These are phyloP conservation scores for Stegana nigrithorax DNA, from an alignment of 2,888 invertebrate genomes.

Conservation along the genomic window DNA sequence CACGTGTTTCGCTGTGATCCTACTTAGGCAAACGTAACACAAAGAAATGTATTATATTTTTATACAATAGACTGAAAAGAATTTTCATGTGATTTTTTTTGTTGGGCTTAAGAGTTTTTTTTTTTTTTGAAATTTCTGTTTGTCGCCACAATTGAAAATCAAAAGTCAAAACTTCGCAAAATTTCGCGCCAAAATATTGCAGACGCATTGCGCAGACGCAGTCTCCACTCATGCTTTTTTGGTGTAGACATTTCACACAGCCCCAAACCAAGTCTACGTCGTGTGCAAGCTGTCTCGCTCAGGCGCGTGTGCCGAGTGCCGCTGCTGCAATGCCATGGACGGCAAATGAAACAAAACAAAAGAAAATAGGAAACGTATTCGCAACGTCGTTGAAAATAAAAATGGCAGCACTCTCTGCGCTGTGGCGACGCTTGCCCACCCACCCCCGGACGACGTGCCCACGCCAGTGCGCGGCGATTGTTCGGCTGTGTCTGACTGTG, in stretches of 20 bases:
- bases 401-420: conserved; percentile 52
- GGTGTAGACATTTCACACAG: no score
- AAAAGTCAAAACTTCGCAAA: no score
- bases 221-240: no score
- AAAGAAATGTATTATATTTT: neutral
- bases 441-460: conserved; percentile 4
- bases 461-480: neutral
- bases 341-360: conserved; percentile 10
- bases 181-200: no score
- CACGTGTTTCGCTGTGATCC: no score
- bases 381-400: conserved; percentile 36
- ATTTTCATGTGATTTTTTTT: no score
- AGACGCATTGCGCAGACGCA: neutral
- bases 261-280: no score
- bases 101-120: no score
- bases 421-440: neutral
- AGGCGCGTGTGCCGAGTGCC: neutral
- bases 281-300: neutral
- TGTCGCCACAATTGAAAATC: no score
- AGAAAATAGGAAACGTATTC: conserved; percentile 36
- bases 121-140: no score
- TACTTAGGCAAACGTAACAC: neutral
- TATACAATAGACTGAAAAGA: no score
- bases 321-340: neutral
- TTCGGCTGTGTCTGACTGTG: no score